Evolutionary conservation across 2,888 invertebrate genomes (phyloP).

Genomic region (Pimpla rufipes): DNA sequence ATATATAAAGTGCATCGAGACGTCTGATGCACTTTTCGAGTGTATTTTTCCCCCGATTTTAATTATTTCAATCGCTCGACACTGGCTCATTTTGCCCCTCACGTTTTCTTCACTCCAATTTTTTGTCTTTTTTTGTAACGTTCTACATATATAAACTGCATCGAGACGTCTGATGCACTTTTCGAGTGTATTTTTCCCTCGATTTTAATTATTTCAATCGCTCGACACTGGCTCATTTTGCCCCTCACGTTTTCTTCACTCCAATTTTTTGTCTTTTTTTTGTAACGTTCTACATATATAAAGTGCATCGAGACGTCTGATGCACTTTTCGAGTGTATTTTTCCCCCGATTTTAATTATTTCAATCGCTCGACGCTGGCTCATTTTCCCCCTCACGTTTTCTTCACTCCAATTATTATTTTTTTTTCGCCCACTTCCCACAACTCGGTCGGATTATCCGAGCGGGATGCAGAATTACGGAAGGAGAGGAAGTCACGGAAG

Average conservation of each 20-base stretch:
- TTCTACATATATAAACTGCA: no score
- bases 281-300: no score
- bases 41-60: no score
- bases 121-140: not conserved
- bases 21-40: no score
- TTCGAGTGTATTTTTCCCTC: no score
- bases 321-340: no score
- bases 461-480: not conserved
- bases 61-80: not conserved
- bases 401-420: not conserved
- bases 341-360: no score
- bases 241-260: not conserved
- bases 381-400: not conserved
- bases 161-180: no score
- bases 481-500: not conserved
- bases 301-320: no score
- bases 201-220: not conserved
- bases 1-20: no score
- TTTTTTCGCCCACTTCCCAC: not conserved
- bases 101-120: not conserved
- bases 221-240: not conserved
- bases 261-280: not conserved
- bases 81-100: not conserved
- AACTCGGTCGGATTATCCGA: not conserved
- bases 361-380: not conserved